Evolutionary conservation across 2,888 invertebrate species (phyloP).

Genomic region (Diaperis boleti): DNA sequence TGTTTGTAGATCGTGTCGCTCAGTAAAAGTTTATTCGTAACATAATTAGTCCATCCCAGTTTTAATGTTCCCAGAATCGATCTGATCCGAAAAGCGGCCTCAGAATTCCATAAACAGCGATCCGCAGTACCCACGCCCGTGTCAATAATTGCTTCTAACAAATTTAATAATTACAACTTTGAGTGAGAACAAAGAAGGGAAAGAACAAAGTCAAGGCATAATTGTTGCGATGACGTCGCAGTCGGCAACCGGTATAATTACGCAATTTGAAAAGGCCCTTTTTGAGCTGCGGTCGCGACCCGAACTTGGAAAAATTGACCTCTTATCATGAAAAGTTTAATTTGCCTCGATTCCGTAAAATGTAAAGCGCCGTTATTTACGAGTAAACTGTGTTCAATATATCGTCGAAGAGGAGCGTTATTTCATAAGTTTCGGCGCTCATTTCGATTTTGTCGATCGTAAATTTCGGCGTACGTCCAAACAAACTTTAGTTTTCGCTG

Average conservation of each 20-base stretch:
- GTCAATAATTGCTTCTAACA: conserved; percentile 29
- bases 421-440: conserved; percentile 20
- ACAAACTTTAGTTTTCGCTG: conserved; percentile 42
- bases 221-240: conserved; percentile 28
- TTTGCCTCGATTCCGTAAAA: conserved; percentile 6
- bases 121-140: conserved; percentile 5
- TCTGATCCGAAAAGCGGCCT: conserved; percentile 11
- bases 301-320: neutral
- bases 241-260: conserved; percentile 1
- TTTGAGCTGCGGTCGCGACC: conserved; percentile 10
- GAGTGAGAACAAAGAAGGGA: conserved; percentile 24
- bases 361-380: conserved; percentile 12
- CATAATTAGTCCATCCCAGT: conserved; percentile 1
- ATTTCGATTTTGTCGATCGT: conserved; percentile 45
- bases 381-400: conserved; percentile 19
- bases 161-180: conserved; percentile 31
- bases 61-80: conserved; percentile 6
- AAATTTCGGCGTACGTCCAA: conserved; percentile 46
- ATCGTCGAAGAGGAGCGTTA: conserved; percentile 16
- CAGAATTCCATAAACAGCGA: conserved; percentile 6
- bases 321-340: conserved; percentile 7
- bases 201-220: conserved; percentile 33
- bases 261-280: conserved; percentile 15
- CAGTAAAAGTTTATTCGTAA: too few species aligned
- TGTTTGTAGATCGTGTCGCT: too few species aligned